Evolutionary conservation across 1,140 invertebrate species (phyloP).

Genomic region (Cydia pomonella): DNA sequence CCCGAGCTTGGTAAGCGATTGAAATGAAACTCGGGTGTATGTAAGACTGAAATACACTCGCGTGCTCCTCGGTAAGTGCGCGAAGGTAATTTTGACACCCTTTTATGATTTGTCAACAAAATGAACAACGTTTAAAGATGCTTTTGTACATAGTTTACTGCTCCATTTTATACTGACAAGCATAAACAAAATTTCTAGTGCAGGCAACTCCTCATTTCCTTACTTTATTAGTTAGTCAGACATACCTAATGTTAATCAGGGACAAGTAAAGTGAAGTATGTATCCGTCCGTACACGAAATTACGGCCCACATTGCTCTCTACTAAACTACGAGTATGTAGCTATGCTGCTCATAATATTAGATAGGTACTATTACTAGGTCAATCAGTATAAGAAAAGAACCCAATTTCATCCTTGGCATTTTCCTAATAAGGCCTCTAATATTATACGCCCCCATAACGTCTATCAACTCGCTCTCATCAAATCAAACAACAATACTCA

Average conservation of each 20-base stretch:
- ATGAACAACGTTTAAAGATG: not conserved
- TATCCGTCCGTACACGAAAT: too few relatives aligned
- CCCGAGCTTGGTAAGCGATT: not conserved
- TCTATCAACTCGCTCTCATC: slow-evolving; percentile 7
- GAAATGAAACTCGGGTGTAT: not conserved
- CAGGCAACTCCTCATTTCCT: too few relatives aligned
- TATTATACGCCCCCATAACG: not conserved
- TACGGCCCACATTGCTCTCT: too few relatives aligned
- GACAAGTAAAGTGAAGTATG: too few relatives aligned
- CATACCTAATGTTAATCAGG: too few relatives aligned
- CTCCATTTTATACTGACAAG: too few relatives aligned
- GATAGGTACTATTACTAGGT: not conserved
- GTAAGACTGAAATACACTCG: slow-evolving; percentile 16
- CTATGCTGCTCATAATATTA: not conserved
- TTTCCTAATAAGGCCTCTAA: not conserved
- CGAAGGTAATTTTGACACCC: slow-evolving; percentile 17
- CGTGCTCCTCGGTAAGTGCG: not conserved
- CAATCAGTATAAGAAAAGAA: not conserved
- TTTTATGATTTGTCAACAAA: slow-evolving; percentile 22
- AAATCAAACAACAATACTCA: slow-evolving; percentile 14
- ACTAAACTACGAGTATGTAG: too few relatives aligned
- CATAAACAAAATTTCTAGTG: too few relatives aligned
- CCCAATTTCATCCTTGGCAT: not conserved
- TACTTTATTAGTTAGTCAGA: too few relatives aligned
- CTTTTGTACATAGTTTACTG: too few relatives aligned